These are phyloP conservation scores for Cheilosia scutellata DNA, from an alignment of 2,888 invertebrate species.

Conservation along the genomic window DNA sequence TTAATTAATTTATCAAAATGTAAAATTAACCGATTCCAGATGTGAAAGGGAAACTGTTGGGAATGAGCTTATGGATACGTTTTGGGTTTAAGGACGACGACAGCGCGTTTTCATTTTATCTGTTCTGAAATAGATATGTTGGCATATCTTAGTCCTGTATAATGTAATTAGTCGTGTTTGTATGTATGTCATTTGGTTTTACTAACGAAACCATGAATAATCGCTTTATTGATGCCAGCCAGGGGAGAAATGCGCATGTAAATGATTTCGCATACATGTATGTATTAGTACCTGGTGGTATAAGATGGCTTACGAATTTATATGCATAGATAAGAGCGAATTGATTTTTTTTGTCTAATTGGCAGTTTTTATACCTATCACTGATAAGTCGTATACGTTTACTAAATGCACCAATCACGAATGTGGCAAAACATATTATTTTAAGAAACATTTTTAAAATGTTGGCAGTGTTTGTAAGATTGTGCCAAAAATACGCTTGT, in stretches of 20 bases:
- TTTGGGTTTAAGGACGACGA: constrained; percentile 3
- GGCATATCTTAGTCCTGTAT: constrained; percentile 8
- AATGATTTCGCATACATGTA: too few species aligned
- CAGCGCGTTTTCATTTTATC: background rate
- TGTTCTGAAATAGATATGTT: background rate
- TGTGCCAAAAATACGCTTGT: too few species aligned
- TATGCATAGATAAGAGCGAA: too few species aligned
- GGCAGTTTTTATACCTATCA: too few species aligned
- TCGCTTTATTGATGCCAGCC: constrained; percentile 45
- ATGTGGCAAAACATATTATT: too few species aligned
- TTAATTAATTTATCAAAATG: constrained; percentile 75
- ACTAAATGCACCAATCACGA: too few species aligned
- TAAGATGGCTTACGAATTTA: too few species aligned
- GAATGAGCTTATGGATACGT: constrained; percentile 23
- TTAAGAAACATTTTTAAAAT: too few species aligned
- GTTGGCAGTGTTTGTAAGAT: too few species aligned
- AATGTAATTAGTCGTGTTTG: constrained; percentile 47
- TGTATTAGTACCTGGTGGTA: too few species aligned
- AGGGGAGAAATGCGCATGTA: constrained; percentile 2
- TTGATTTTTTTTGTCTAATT: too few species aligned
- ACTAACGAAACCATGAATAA: constrained; percentile 53
- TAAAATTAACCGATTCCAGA: constrained; percentile 69
- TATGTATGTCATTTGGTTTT: constrained; percentile 48
- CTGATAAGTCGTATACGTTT: too few species aligned
- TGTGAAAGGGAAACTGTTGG: constrained; percentile 36